Conservation (phyloP, 2,888 invertebrate species). For the Drosophila buzzatii region DNA sequence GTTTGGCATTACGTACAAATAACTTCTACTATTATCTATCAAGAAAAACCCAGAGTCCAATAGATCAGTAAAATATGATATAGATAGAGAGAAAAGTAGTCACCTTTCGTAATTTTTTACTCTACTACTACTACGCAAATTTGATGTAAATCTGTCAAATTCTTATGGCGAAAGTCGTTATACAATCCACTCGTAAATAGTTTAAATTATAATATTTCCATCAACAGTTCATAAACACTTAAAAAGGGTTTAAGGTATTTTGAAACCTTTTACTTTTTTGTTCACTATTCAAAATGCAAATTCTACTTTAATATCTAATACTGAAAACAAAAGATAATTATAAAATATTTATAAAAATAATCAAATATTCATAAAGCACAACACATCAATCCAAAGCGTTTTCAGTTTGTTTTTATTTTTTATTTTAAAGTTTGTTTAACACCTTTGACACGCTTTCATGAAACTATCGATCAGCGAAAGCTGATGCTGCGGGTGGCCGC, state of each 20-base stretch:
- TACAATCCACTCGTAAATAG: not conserved
- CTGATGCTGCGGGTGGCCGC: constrained; percentile 34
- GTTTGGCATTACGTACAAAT: not conserved
- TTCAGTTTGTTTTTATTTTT: not conserved
- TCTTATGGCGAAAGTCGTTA: not conserved
- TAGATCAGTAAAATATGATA: not conserved
- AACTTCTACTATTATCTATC: not conserved
- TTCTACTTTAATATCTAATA: not conserved
- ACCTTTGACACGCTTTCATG: constrained; percentile 48
- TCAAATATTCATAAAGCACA: constrained; percentile 14
- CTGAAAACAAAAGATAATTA: not conserved
- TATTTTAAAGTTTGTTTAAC: constrained; percentile 30
- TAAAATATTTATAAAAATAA: constrained; percentile 1
- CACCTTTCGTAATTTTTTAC: not conserved
- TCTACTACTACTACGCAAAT: not conserved
- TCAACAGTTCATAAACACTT: not conserved
- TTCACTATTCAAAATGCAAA: not conserved
- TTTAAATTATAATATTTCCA: not conserved
- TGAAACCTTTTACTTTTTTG: not conserved
- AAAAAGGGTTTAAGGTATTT: not conserved
- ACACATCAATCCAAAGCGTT: constrained; percentile 11
- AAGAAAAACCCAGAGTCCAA: not conserved
- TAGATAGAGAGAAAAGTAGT: not conserved
- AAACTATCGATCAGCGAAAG: constrained; percentile 44
- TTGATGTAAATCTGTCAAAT: too few relatives aligned